Evolutionary conservation across 2,888 invertebrate species (phyloP), one percentile per base, ranked within the genome.

Genomic region (Oscheius sp.): DNA sequence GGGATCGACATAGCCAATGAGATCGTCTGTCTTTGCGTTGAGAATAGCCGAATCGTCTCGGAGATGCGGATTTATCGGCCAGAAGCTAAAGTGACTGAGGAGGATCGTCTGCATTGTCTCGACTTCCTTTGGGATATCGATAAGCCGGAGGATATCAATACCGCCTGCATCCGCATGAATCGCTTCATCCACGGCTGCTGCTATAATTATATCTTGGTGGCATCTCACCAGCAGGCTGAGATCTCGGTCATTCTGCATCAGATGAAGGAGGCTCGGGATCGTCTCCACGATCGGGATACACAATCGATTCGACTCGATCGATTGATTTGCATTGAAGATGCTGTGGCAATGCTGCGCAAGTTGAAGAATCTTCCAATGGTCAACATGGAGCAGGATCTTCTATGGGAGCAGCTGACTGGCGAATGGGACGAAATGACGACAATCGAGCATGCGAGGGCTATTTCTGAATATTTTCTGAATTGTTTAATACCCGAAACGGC

Each of bases 291-390:
- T 5, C 46, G 69, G 10, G 63, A 61, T 42, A 69, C 69, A 4
- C 52, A 50, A 10, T 69, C 69, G 5, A 69, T 69, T 33, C 69
- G 69, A 5, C 52, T 69, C 1, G 69, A 69, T 29, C 61, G 69
- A 15, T 27, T 69, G 17, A 69, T 69, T 12, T 48, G 61, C 42
- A 37, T 69, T 17, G 69, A 69, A 34, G 69, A 69, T 29, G 69
- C 50, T 10, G 52, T 69, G 10, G 10, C 12, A 12, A 52, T 69
- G 39, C 17, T 69, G 27, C 31, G 69, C 3, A 55, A 55, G 20
- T 23, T 55, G 34, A 31, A 23, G 20, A 34, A 34, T 20, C 33
- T 33, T 33, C 37, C 55, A 33, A 17, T 34, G 5, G 10, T 34
- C 55, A 34, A 33, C 17, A 33, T 23, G 17, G 55, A 55, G 23